Conservation (phyloP, 2,113 vertebrate species). For the Puma concolor region DNA sequence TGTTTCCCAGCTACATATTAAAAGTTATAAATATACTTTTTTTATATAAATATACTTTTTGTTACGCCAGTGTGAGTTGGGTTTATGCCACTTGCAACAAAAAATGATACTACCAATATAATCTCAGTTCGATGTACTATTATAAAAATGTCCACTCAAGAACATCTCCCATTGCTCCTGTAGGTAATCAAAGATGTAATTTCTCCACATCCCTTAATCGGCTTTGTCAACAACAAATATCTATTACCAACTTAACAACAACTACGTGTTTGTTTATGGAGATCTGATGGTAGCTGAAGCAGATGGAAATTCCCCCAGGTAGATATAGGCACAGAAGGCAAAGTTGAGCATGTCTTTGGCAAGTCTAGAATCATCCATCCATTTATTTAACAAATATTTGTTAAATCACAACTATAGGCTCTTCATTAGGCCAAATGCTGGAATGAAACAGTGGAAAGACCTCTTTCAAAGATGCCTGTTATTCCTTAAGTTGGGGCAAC, state of each 20-base stretch:
- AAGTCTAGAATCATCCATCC: background rate
- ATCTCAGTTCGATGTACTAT: background rate
- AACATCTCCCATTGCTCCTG: background rate
- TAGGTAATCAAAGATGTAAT: background rate
- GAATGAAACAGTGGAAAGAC: background rate
- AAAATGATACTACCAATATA: background rate
- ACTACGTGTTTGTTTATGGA: background rate
- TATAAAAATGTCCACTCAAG: background rate
- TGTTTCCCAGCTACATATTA: background rate
- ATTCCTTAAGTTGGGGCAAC: background rate
- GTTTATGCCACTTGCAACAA: background rate
- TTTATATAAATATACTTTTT: background rate
- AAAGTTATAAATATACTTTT: background rate
- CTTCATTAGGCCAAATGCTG: background rate
- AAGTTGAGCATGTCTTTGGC: background rate
- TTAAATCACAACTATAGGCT: background rate
- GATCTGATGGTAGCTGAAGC: background rate
- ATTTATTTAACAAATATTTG: background rate
- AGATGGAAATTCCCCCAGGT: background rate
- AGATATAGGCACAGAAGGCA: background rate
- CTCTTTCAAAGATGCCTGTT: background rate
- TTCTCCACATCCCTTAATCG: background rate
- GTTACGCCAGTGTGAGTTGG: background rate
- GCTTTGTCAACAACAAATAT: background rate
- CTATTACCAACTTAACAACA: background rate